Evolutionary conservation across 2,797 vertebrate genomes (phyloP), one percentile per base, ranked within the genome.

Genomic region (Decapterus maruadsi): DNA sequence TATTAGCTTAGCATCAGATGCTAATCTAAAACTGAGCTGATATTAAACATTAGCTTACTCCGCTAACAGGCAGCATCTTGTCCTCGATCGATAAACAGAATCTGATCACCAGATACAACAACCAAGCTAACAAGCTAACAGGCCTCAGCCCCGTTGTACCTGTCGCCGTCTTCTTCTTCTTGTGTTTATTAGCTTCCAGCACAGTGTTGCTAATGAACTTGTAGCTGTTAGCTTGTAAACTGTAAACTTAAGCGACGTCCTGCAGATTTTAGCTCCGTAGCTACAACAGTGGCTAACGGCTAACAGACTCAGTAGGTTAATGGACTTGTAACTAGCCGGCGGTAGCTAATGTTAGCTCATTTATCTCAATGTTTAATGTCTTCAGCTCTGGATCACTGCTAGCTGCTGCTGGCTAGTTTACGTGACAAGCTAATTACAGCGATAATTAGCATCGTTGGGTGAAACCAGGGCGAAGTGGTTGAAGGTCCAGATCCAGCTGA

Each of bases 401-500:
- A 26, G 26, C 14, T 42, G 0, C 9, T 17, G 40, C 11, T 17
- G 16, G 29, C 29, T 56, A 4, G 8, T 22, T 61, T 17, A 45
- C 19, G 6, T 9, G 22, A 17, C 16, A 5, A 54, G 13, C 7
- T 31, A 29, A 34, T 19, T 19, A 11, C 0, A 19, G 29, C 11
- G 10, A 17, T 31, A 56, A 19, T 34, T 42, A 42, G 36, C n/a
- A 42, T 42, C n/a, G 8, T 11, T 40, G n/a, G 11, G 20, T 22
- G n/a, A 59, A 40, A n/a, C 26, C 22, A 26, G 22, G 40, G 1
- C 19, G 22, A 14, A 16, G 36, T 59, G 53, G 36, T 20, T 40
- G 6, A 60, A 43, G 51, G 50, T 63, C 13, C 10, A 50, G 46
- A 62, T 76, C 9, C 62, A 62, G 62, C 4, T 14, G 26, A 42